A percentile compares a stretch with the other conserved stretches of the same genome.
phyloP scores from a whole-genome alignment of 1,140 invertebrate species.

The Caenorhabditis brenneri region DNA sequence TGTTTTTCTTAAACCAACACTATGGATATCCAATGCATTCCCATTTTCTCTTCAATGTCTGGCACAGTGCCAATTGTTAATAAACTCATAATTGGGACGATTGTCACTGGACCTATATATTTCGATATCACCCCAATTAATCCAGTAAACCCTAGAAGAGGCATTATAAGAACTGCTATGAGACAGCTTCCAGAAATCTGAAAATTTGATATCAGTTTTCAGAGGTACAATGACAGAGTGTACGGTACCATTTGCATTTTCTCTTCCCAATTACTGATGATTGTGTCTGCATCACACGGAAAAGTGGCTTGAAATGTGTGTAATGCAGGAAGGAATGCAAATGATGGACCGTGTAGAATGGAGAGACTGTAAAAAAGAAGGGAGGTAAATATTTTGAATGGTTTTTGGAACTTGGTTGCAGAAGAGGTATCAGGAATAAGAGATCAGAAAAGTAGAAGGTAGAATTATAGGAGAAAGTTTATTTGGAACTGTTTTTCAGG shows the following conservation, averaged over 20 bases:
- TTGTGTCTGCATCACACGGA: conserved; percentile 24
- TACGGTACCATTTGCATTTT: neutral
- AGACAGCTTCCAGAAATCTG: conserved; percentile 66
- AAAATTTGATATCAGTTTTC: neutral
- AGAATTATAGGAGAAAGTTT: too few relatives aligned
- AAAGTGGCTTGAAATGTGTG: conserved; percentile 7
- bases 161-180: conserved; percentile 61
- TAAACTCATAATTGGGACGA: conserved; percentile 63
- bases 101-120: conserved; percentile 66
- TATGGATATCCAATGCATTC: conserved; percentile 67
- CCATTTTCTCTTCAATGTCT: conserved; percentile 60
- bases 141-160: conserved; percentile 66
- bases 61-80: conserved; percentile 64
- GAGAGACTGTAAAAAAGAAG: too few relatives aligned
- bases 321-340: too few relatives aligned
- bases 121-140: conserved; percentile 71
- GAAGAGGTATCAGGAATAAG: conserved; percentile 56
- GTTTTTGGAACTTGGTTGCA: conserved; percentile 54
- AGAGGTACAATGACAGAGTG: neutral
- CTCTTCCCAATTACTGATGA: neutral
- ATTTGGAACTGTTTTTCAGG: too few relatives aligned
- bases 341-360: too few relatives aligned
- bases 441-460: too few relatives aligned
- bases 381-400: too few relatives aligned
- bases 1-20: conserved; percentile 58